Conservation (phyloP, 2,797 vertebrate species). For the Rhynchonycteris naso region DNA sequence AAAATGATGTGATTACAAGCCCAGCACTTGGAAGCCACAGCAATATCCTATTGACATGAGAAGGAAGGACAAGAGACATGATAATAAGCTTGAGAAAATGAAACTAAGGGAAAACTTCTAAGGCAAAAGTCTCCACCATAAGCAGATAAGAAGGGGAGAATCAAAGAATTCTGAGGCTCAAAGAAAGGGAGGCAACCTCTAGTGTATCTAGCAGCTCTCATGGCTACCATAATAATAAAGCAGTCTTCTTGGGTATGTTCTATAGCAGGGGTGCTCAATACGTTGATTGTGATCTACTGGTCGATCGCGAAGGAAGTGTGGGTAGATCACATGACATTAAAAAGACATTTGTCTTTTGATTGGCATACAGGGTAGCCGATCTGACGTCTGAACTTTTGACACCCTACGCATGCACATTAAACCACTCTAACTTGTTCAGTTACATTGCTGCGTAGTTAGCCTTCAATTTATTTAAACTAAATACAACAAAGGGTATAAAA, state of each 20-base stretch:
- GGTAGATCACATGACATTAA: too few species aligned
- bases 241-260: neutral
- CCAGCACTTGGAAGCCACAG: neutral
- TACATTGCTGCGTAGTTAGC: too few species aligned
- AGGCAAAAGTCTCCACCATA: neutral
- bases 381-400: too few species aligned
- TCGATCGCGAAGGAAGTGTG: too few species aligned
- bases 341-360: too few species aligned
- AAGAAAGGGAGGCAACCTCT: neutral
- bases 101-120: neutral
- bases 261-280: too few species aligned
- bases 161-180: neutral
- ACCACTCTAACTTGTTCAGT: too few species aligned
- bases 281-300: too few species aligned
- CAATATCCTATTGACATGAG: neutral
- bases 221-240: neutral
- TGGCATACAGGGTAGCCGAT: too few species aligned
- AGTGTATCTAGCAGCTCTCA: neutral
- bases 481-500: too few species aligned
- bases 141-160: neutral
- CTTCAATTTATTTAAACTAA: too few species aligned
- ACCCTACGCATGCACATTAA: too few species aligned
- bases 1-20: constrained; percentile 51
- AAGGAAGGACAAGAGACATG: neutral
- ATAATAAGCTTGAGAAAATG: constrained; percentile 9